Percentiles rank a stretch among this genome's conserved stretches.
Evolutionary conservation across 2,888 invertebrate species (phyloP).

Genomic region (Phyllotreta striolata): DNA sequence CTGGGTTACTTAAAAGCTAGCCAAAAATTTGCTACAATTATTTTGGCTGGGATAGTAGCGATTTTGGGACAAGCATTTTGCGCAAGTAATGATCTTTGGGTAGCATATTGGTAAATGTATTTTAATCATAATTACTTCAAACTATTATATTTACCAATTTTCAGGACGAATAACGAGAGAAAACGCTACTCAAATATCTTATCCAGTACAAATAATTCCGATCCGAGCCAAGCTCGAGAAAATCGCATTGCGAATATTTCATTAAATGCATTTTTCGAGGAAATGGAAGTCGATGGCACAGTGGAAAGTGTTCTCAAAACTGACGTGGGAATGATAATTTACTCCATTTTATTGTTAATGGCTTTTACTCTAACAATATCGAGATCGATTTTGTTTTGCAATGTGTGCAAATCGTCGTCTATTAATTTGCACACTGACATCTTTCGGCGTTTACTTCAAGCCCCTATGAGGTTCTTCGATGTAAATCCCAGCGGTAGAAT

Average conservation of each 20-base stretch:
- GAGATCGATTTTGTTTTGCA: conserved; percentile 75
- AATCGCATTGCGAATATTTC: background rate
- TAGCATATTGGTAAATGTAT: conserved; percentile 53
- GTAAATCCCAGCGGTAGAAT: conserved; percentile 83
- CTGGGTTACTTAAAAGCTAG: conserved; percentile 51
- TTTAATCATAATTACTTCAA: background rate
- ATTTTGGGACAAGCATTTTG: conserved; percentile 50
- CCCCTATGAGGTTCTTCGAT: conserved; percentile 78
- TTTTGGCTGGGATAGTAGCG: conserved; percentile 37
- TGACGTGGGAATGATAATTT: conserved; percentile 58
- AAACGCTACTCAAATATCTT: too few species aligned
- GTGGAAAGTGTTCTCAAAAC: conserved; percentile 38
- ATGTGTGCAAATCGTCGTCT: conserved; percentile 77
- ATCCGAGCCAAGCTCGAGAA: background rate
- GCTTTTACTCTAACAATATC: conserved; percentile 67
- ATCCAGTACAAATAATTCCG: background rate
- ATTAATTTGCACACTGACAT: conserved; percentile 77
- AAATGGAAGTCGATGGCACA: conserved; percentile 2
- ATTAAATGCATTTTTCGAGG: conserved; percentile 9
- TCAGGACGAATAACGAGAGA: conserved; percentile 1
- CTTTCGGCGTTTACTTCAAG: conserved; percentile 73
- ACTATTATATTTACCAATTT: background rate
- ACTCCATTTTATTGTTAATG: conserved; percentile 65
- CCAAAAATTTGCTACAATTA: conserved; percentile 39
- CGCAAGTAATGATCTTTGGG: conserved; percentile 55